Base-by-base conservation (phyloP, 2,113 vertebrate genomes). In the Hystrix brachyura region DNA sequence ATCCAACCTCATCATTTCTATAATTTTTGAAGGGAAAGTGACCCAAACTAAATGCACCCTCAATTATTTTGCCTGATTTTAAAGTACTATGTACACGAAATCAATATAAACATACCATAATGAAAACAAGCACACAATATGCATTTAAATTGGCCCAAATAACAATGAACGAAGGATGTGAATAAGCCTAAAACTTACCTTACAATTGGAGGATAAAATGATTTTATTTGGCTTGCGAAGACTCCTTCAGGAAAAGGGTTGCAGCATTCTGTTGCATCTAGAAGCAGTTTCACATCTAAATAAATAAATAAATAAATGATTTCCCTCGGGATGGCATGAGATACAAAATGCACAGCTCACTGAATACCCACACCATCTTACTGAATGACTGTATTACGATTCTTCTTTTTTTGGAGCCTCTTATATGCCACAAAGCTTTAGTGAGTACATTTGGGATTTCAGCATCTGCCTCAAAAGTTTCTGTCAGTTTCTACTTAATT, bases 1-100 rank as follows among this genome's bases (percentile, higher is more conserved):
- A 67, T 65, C 8, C 67, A 67, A 34, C 51, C 19, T 81, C 38
- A 86, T 27, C 7, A 67, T 62, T 87, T 91, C 4, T 74, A 67
- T 27, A 90, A 5, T 53, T 92, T 55, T 81, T 92, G 60, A 94
- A 94, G 59, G 69, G 62, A 46, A 84, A 90, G 23, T 87, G 5
- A 29, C 1, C 3, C 34, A 87, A 21, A 74, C 0, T 15, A 87
- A 84, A 81, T 76, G 13, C 3, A 74, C 67, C 23, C 3, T 89
- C 32, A 89, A 1, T 69, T 5, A 1, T 81, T 53, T 94, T 83
- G 19, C 12, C n/a, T 79, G 43, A 34, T 60, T 87, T 62, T 46
- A 94, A 38, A 83, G 27, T 23, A 19, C 11, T 65, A 5, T 38
- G 10, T 23, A 80, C 21, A 59, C 53, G 9, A 92, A 34, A 64